Evolutionary conservation across 2,797 vertebrate species (phyloP).

Genomic region (Rhabdomys pumilio): DNA sequence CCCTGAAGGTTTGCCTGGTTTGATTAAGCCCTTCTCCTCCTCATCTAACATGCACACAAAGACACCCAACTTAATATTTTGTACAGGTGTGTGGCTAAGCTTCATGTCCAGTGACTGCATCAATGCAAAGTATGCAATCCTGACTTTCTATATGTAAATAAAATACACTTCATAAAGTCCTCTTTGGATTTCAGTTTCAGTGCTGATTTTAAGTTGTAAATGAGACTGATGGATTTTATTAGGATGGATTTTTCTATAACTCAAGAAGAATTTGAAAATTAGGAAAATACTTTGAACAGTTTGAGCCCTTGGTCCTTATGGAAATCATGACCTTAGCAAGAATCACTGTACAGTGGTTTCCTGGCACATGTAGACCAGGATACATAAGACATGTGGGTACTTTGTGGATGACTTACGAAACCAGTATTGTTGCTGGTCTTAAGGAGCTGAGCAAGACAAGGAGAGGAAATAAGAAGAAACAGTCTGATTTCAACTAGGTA

Average conservation of each 20-base stretch:
- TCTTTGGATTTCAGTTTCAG: slow-evolving; percentile 5
- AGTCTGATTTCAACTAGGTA: not conserved
- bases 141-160: not conserved
- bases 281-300: not conserved
- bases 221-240: not conserved
- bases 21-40: not conserved
- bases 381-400: no score
- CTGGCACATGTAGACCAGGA: not conserved
- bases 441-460: not conserved
- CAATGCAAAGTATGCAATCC: no score
- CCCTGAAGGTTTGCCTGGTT: not conserved
- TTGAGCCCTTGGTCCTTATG: not conserved
- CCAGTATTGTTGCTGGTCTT: not conserved
- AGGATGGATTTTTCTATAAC: slow-evolving; percentile 4
- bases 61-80: not conserved
- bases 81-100: not conserved
- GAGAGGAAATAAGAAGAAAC: not conserved
- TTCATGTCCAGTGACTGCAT: not conserved
- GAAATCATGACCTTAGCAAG: not conserved
- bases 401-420: not conserved
- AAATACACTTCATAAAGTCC: not conserved
- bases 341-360: not conserved
- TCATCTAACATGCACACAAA: not conserved
- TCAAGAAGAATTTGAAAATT: slow-evolving; percentile 51
- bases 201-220: slow-evolving; percentile 46